Evolutionary conservation across 2,113 vertebrate genomes (phyloP).

Genomic region (Corynorhinus townsendii): DNA sequence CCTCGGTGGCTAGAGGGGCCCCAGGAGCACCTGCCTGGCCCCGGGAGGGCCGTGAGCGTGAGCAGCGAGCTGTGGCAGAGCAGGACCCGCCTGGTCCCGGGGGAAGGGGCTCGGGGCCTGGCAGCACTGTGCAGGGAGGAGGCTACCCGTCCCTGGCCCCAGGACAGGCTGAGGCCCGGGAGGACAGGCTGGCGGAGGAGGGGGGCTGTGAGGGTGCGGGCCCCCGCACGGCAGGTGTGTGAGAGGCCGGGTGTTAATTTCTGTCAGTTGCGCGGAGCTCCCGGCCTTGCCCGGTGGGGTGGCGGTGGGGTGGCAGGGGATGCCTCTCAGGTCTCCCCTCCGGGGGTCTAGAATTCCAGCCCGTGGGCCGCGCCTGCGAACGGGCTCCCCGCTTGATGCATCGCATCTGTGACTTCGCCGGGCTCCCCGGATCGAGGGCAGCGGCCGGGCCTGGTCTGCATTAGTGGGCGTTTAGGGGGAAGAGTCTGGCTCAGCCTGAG

Average conservation of each 20-base stretch:
- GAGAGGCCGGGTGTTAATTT: neutral
- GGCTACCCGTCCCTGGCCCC: too few relatives aligned
- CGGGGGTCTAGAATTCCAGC: slow-evolving; percentile 8
- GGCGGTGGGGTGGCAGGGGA: neutral
- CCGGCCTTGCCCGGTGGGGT: neutral
- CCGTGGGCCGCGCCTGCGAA: neutral
- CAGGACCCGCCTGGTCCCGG: accelerated
- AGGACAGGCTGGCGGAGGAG: neutral
- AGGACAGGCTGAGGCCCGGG: neutral
- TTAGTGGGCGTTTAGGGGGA: neutral
- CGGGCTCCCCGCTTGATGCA: neutral
- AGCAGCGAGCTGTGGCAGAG: accelerated
- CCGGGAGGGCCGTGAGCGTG: accelerated
- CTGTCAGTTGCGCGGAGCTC: accelerated
- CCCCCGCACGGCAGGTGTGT: neutral
- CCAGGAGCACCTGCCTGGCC: accelerated
- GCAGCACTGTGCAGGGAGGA: neutral
- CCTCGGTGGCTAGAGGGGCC: accelerated
- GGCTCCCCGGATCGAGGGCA: neutral
- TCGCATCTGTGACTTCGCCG: neutral
- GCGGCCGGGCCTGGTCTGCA: slow-evolving; percentile 53
- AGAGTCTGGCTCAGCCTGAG: neutral
- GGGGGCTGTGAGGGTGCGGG: neutral
- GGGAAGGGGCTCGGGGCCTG: neutral
- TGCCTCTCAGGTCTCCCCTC: neutral